phyloP scores from a whole-genome alignment of 2,113 vertebrate species.

The Epinephelus moara region DNA sequence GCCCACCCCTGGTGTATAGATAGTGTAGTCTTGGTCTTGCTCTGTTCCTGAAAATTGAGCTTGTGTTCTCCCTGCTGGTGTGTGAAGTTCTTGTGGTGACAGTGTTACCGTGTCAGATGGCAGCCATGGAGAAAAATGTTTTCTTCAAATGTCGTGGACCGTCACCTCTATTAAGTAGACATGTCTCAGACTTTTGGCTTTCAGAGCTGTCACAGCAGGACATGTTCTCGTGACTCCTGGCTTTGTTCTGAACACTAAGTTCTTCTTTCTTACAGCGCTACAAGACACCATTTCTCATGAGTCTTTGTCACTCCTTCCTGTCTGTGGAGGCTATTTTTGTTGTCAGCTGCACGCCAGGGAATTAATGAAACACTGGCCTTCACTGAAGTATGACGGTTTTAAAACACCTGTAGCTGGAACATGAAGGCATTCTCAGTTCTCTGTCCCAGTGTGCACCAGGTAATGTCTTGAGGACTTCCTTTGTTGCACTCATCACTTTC shows the following conservation, averaged over 20 bases:
- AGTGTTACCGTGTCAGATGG: slow-evolving; percentile 49
- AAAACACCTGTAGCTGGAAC: slow-evolving; percentile 7
- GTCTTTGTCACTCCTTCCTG: background rate
- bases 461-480: slow-evolving; percentile 20
- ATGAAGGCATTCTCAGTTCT: background rate
- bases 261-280: background rate
- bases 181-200: slow-evolving; percentile 20
- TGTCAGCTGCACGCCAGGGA: slow-evolving; percentile 6
- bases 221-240: background rate
- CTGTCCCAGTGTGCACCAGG: background rate
- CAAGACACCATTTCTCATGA: background rate
- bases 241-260: background rate
- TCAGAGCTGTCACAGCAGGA: slow-evolving; percentile 22
- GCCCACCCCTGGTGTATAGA: too few relatives aligned
- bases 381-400: background rate
- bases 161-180: background rate
- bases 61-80: slow-evolving; percentile 41
- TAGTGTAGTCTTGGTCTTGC: background rate
- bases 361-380: background rate
- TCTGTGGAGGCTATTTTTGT: slow-evolving; percentile 13
- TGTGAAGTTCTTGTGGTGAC: slow-evolving; percentile 39
- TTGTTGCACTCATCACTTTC: slow-evolving; percentile 41
- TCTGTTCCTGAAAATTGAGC: background rate
- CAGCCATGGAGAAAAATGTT: slow-evolving; percentile 9
- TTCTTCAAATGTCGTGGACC: slow-evolving; percentile 7